These are phyloP conservation scores for Calonectris borealis DNA, from an alignment of 2,113 vertebrate species.

Conservation along the genomic window DNA sequence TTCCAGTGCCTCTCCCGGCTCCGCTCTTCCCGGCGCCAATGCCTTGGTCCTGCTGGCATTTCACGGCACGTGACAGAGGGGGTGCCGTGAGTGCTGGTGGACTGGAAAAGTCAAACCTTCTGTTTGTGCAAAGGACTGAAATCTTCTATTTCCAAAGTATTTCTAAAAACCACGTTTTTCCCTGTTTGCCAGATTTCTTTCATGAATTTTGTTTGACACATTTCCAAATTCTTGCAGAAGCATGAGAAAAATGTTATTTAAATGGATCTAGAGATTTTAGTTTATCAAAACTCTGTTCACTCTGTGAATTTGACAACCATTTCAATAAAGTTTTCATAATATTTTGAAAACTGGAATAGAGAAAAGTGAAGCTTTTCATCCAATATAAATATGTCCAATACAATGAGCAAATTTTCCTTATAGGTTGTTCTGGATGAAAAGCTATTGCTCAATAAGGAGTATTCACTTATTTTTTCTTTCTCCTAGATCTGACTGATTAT, in stretches of 20 bases:
- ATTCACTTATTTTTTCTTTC: background rate
- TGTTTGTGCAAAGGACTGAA: background rate
- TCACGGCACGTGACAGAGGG: accelerated
- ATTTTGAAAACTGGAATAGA: background rate
- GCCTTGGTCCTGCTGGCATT: background rate
- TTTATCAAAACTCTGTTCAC: background rate
- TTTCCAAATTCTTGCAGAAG: background rate
- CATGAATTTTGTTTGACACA: background rate
- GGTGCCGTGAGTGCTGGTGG: background rate
- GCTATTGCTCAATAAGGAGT: background rate
- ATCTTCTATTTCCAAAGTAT: background rate
- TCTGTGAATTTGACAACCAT: background rate
- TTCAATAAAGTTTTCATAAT: background rate
- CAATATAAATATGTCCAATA: background rate
- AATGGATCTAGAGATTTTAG: background rate
- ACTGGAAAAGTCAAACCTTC: background rate
- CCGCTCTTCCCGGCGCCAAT: background rate
- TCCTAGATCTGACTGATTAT: background rate
- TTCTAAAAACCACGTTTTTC: background rate
- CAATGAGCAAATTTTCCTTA: background rate
- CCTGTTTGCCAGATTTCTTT: background rate
- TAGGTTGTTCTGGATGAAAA: background rate
- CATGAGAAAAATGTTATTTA: background rate
- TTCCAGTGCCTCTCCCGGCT: background rate
- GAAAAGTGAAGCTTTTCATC: background rate